Evolutionary conservation across 2,888 invertebrate genomes (phyloP), one percentile per base, ranked within the genome.

Genomic region (Stenodera caucasica): DNA sequence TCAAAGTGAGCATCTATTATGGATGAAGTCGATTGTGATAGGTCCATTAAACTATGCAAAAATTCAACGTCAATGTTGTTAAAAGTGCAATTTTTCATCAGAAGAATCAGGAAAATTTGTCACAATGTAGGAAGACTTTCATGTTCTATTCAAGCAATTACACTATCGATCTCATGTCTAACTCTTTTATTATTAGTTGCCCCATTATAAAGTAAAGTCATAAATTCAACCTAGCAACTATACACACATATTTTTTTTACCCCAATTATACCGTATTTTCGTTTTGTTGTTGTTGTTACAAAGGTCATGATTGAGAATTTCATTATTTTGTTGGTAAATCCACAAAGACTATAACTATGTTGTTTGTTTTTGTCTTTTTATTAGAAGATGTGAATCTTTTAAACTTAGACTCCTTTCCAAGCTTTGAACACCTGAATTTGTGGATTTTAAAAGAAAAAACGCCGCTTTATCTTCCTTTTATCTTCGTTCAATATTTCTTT

Each of bases 401-500:
- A 45, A 45, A 23, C 21, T 45, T 40, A 9, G 9, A 23, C 12
- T 23, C 23, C 23, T 12, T 3, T 12, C 12, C 21, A 23, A n/a
- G 23, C 68, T 67, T 65, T 62, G 66, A 67, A 63, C 68, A 69
- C 69, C 68, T 71, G 70, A 70, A 70, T 70, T 70, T 67, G 70
- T 66, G 68, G 69, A 66, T 64, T 67, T 58, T 50, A 62, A 62
- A 61, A 59, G 66, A 67, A 66, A 60, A 58, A 65, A 63, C 57
- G 66, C 60, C 68, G 65, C 62, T 70, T 70, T 70, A 69, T 72
- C 69, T 68, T 64, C 58, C 61, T 67, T 70, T 73, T 72, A 72
- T 72, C 71, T 71, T 67, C 60, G 66, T 72, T 70, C 71, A 68
- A 72, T 71, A 71, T 70, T 72, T 71, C 72, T 70, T 72, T 71